Conservation (phyloP, 2,797 vertebrate species). For the Malurus splendens region DNA sequence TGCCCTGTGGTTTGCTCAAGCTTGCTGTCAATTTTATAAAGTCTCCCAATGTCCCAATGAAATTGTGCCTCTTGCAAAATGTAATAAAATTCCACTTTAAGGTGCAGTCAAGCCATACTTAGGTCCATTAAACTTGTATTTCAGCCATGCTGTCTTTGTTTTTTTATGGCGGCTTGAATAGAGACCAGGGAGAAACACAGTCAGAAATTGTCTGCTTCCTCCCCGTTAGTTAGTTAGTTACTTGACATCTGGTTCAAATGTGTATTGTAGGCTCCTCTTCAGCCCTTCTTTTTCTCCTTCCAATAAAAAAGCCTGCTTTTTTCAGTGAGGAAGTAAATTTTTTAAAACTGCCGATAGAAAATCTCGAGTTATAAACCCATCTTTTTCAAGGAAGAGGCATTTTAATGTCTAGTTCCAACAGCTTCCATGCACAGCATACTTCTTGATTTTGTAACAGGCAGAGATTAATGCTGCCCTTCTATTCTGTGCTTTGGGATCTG, state of each 20-base stretch:
- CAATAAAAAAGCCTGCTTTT: not conserved
- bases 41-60: not conserved
- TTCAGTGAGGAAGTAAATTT: not conserved
- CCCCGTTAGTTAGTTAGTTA: not conserved
- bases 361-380: not conserved
- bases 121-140: not conserved
- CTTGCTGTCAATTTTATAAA: not conserved
- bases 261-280: not conserved
- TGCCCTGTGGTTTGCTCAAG: not conserved
- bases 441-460: slow-evolving; percentile 23
- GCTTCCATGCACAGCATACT: not conserved
- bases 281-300: not conserved
- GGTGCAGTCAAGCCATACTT: not conserved
- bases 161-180: not conserved
- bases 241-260: slow-evolving; percentile 8
- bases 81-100: not conserved
- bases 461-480: slow-evolving; percentile 53
- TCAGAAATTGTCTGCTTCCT: slow-evolving; percentile 18
- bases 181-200: not conserved
- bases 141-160: not conserved
- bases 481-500: slow-evolving; percentile 45
- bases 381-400: not conserved
- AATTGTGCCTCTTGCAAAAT: not conserved
- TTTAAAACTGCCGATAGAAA: not conserved
- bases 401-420: not conserved